Evolutionary conservation across 2,797 vertebrate genomes (phyloP).

Genomic region (Trachops cirrhosus): DNA sequence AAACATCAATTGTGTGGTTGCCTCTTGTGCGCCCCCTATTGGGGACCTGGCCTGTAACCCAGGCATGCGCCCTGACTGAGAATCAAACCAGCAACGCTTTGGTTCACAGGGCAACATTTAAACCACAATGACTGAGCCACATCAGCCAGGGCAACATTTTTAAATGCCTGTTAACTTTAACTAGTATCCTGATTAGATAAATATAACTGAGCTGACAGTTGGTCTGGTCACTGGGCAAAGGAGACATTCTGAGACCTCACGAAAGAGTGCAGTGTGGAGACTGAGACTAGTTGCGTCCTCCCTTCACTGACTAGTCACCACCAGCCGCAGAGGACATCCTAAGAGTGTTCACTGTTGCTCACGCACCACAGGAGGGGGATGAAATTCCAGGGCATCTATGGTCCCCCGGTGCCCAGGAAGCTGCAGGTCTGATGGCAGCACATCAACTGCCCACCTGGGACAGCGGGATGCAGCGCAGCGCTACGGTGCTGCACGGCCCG

Average conservation of each 20-base stretch:
- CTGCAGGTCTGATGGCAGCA: conserved; percentile 48
- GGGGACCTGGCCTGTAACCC: too few species aligned
- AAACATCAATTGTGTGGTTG: too few species aligned
- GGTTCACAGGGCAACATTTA: too few species aligned
- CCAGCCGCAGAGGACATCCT: neutral
- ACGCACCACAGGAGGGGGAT: neutral
- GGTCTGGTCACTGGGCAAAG: neutral
- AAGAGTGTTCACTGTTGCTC: neutral
- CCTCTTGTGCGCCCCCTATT: too few species aligned
- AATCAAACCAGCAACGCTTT: too few species aligned
- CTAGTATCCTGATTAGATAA: neutral
- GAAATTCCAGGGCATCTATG: neutral
- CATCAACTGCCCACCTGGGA: neutral
- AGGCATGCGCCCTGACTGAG: too few species aligned
- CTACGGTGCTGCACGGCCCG: neutral
- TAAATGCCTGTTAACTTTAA: conserved; percentile 52
- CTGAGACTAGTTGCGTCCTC: neutral
- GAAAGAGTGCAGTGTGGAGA: neutral
- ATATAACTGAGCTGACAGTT: neutral
- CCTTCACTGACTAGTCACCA: neutral
- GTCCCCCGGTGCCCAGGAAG: neutral
- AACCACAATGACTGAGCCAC: too few species aligned
- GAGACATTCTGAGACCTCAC: neutral
- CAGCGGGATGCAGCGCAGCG: neutral
- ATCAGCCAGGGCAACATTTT: neutral